phyloP scores from a whole-genome alignment of 2,888 invertebrate genomes.

The Dione juno region DNA sequence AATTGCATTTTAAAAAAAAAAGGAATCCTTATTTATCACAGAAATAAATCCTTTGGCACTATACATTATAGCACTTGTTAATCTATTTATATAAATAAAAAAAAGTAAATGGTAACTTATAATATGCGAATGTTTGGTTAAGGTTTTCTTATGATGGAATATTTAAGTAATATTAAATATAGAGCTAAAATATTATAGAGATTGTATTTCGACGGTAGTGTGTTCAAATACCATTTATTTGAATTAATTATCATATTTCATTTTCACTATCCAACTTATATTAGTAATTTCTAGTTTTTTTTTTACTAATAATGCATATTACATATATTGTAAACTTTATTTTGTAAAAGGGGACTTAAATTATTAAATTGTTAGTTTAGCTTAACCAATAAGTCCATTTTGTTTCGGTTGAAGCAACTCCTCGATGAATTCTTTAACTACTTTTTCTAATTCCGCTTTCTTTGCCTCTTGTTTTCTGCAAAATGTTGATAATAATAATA shows the following conservation, averaged over 20 bases:
- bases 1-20: constrained; percentile 21
- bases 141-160: no score
- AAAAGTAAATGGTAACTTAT: constrained; percentile 8
- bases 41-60: constrained; percentile 37
- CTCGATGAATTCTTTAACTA: constrained; percentile 90
- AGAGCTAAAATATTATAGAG: no score
- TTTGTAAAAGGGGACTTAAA: not conserved
- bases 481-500: not conserved
- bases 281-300: no score
- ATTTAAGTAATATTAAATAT: no score
- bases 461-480: constrained; percentile 87
- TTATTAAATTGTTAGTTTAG: not conserved
- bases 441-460: constrained; percentile 85
- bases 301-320: no score
- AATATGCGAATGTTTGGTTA: no score
- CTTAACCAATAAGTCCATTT: constrained; percentile 76
- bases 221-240: no score
- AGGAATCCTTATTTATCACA: constrained; percentile 36
- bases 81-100: not conserved
- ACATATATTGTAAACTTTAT: not conserved
- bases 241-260: no score
- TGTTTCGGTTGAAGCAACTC: constrained; percentile 91
- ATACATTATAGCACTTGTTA: not conserved
- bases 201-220: no score
- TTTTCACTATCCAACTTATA: no score